A percentile compares a stretch with the other conserved stretches of the same genome.
Evolutionary conservation across 2,797 vertebrate genomes (phyloP).

Genomic region (Cyprinodon diabolis): DNA sequence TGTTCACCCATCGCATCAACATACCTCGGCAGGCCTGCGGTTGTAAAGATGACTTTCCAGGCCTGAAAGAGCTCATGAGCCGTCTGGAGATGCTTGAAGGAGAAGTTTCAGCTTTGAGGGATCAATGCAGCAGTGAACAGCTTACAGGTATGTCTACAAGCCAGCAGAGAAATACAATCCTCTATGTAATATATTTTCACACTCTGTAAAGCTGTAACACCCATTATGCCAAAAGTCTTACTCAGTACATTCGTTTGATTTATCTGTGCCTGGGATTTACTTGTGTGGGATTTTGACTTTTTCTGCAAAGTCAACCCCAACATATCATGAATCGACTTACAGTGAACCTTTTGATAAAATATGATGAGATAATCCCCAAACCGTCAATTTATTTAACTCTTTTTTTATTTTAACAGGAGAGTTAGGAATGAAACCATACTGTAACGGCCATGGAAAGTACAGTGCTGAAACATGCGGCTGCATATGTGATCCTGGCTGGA

Average conservation of each 20-base stretch:
- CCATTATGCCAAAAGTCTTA: neutral
- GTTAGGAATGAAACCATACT: constrained; percentile 87
- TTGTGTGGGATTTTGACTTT: constrained; percentile 14
- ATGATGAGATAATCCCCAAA: neutral
- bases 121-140: constrained; percentile 84
- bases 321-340: constrained; percentile 22
- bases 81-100: constrained; percentile 92
- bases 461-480: constrained; percentile 84
- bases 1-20: constrained; percentile 97
- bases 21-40: constrained; percentile 90
- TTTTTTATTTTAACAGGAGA: constrained; percentile 74
- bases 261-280: constrained; percentile 35
- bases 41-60: constrained; percentile 80
- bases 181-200: neutral
- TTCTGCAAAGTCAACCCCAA: constrained; percentile 4
- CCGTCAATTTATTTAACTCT: neutral
- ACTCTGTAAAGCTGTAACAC: neutral
- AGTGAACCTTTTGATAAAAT: constrained; percentile 7
- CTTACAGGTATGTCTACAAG: constrained; percentile 66
- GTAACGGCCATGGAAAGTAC: constrained; percentile 90
- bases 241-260: constrained; percentile 46
- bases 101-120: constrained; percentile 87
- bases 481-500: constrained; percentile 85
- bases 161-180: constrained; percentile 11
- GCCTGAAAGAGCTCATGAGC: constrained; percentile 89